phyloP scores from a whole-genome alignment of 2,888 invertebrate genomes.

The Isoperla grammatica region DNA sequence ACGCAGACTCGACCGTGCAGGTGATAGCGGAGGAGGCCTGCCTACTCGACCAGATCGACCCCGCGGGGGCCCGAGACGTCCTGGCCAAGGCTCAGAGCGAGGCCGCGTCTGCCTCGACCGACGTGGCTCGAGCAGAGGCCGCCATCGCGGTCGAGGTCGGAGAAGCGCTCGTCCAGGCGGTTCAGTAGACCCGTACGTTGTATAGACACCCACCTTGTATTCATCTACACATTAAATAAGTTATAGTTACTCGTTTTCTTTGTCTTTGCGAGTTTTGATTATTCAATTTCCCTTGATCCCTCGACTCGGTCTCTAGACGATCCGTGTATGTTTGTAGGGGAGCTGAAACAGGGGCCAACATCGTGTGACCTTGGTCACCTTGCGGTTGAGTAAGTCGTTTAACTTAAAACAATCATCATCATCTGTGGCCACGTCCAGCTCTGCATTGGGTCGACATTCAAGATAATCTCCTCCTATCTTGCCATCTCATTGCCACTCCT shows the following conservation, averaged over 20 bases:
- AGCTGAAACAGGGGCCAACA: too few species aligned
- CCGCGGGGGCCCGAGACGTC: slow-evolving; percentile 72
- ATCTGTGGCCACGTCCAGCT: too few species aligned
- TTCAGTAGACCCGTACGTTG: slow-evolving; percentile 47
- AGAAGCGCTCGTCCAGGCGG: slow-evolving; percentile 87
- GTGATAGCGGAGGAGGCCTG: slow-evolving; percentile 95
- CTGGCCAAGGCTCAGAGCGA: slow-evolving; percentile 79
- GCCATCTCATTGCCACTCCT: too few species aligned
- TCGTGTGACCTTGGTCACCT: too few species aligned
- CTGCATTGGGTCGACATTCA: too few species aligned
- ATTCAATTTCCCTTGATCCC: not conserved
- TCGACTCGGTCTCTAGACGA: too few species aligned
- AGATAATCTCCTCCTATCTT: too few species aligned
- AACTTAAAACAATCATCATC: too few species aligned
- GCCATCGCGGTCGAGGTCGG: slow-evolving; percentile 90
- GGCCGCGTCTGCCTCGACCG: slow-evolving; percentile 70
- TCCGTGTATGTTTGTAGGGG: too few species aligned
- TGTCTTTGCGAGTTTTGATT: not conserved
- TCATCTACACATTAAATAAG: not conserved
- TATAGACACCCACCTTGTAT: slow-evolving; percentile 5
- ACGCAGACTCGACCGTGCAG: slow-evolving; percentile 58
- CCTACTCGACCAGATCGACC: slow-evolving; percentile 75
- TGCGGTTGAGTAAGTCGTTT: too few species aligned
- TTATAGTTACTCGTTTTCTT: not conserved
- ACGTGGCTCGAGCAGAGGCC: slow-evolving; percentile 84